phyloP scores from a whole-genome alignment of 1,140 invertebrate genomes.

The Drosophila athabasca region DNA sequence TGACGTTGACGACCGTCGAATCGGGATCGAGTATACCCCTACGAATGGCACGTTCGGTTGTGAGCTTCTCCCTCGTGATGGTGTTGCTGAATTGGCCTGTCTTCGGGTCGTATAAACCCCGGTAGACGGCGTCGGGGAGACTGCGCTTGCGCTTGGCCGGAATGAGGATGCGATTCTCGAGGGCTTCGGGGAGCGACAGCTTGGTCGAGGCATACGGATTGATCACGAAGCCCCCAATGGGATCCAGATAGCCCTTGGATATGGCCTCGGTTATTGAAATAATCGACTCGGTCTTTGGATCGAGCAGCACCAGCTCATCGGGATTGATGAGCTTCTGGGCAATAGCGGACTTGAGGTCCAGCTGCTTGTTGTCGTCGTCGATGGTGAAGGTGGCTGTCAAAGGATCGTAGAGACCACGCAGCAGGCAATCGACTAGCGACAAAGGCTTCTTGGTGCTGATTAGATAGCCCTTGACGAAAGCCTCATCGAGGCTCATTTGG shows the following conservation, averaged over 20 bases:
- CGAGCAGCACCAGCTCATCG: slow-evolving; percentile 91
- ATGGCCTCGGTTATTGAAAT: slow-evolving; percentile 93
- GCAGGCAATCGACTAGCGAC: slow-evolving; percentile 93
- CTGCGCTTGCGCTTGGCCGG: slow-evolving; percentile 92
- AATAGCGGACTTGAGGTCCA: slow-evolving; percentile 92
- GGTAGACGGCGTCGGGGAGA: slow-evolving; percentile 92
- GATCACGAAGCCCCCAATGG: slow-evolving; percentile 90
- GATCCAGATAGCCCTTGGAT: slow-evolving; percentile 91
- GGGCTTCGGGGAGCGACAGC: slow-evolving; percentile 90
- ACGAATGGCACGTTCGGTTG: slow-evolving; percentile 90
- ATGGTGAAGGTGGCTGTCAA: slow-evolving; percentile 90
- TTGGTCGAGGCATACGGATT: slow-evolving; percentile 90
- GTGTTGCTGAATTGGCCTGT: slow-evolving; percentile 87
- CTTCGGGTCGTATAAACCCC: slow-evolving; percentile 88
- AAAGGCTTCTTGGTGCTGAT: slow-evolving; percentile 90
- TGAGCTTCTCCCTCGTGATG: slow-evolving; percentile 88
- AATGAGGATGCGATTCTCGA: slow-evolving; percentile 91
- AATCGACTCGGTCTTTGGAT: slow-evolving; percentile 90
- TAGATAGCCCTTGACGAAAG: slow-evolving; percentile 90
- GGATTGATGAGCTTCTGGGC: slow-evolving; percentile 89
- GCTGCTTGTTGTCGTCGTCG: slow-evolving; percentile 88
- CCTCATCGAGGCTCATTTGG: slow-evolving; percentile 89
- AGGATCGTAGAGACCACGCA: slow-evolving; percentile 91
- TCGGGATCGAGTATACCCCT: slow-evolving; percentile 92
- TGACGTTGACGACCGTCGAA: slow-evolving; percentile 89